These are phyloP conservation scores for Dichetophora obliterata DNA, from an alignment of 2,888 invertebrate genomes.

Conservation along the genomic window DNA sequence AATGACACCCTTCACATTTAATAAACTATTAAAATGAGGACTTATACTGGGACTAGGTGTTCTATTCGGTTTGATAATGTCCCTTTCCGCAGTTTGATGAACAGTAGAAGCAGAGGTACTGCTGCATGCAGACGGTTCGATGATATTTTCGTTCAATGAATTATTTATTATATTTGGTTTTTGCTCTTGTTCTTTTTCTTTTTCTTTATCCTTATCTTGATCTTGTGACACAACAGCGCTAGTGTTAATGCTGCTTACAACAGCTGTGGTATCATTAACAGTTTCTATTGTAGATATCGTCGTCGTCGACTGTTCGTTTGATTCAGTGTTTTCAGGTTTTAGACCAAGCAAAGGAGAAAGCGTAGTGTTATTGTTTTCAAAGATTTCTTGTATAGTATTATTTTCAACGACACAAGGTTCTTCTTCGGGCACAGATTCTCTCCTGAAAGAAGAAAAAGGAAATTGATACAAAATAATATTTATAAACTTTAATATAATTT, in stretches of 20 bases:
- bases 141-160: background rate
- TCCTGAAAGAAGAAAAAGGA: slow-evolving; percentile 40
- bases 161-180: background rate
- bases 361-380: background rate
- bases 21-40: slow-evolving; percentile 34
- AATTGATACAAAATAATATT: background rate
- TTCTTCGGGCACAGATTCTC: slow-evolving; percentile 42
- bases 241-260: slow-evolving; percentile 27
- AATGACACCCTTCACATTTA: slow-evolving; percentile 26
- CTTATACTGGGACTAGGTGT: slow-evolving; percentile 15
- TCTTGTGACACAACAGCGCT: slow-evolving; percentile 6
- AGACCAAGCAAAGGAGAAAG: background rate
- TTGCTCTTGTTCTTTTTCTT: slow-evolving; percentile 7
- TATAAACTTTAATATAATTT: background rate
- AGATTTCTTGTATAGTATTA: slow-evolving; percentile 4
- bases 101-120: slow-evolving; percentile 22
- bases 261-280: background rate
- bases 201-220: background rate
- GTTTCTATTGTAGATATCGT: slow-evolving; percentile 12
- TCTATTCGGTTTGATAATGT: slow-evolving; percentile 39
- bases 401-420: slow-evolving; percentile 15
- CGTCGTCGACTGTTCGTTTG: background rate
- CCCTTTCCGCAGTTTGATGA: slow-evolving; percentile 13
- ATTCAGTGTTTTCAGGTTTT: slow-evolving; percentile 14
- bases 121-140: background rate